Conservation (phyloP, 2,797 vertebrate genomes). For the Coracias cyanogaster region DNA sequence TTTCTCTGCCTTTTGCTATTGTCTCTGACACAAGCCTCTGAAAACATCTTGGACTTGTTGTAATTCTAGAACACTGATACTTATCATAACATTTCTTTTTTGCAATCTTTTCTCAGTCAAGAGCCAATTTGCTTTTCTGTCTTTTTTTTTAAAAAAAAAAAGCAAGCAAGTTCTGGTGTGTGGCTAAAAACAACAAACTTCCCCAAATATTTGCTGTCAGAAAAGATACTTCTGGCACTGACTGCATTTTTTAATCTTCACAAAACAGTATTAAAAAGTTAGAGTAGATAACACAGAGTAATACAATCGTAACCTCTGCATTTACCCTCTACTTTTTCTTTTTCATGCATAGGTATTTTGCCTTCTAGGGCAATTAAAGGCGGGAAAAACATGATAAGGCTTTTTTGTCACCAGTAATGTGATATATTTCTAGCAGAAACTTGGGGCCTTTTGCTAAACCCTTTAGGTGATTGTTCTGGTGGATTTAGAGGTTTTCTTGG, state of each 20-base stretch:
- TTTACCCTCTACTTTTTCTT: not conserved
- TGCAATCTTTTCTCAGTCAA: not conserved
- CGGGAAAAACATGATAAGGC: not conserved
- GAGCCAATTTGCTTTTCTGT: not conserved
- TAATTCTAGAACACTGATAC: constrained; percentile 29
- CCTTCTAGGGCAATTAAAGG: constrained; percentile 9
- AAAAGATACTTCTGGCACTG: not conserved
- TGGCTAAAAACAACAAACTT: not conserved
- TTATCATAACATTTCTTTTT: not conserved
- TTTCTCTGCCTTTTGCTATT: not conserved
- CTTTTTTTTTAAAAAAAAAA: not conserved
- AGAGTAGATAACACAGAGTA: not conserved
- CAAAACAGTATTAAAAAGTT: not conserved
- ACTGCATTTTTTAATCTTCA: not conserved
- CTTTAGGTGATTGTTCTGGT: not conserved
- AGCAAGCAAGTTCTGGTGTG: not conserved
- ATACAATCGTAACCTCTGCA: not conserved
- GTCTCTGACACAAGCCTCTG: not conserved
- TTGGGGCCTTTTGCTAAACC: constrained; percentile 9
- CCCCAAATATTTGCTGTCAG: not conserved
- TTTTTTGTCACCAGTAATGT: constrained; percentile 11
- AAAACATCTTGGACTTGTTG: not conserved
- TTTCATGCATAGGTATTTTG: not conserved
- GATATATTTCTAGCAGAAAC: constrained; percentile 37
- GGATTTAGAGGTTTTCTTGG: constrained; percentile 44